Evolutionary conservation across 2,888 invertebrate species (phyloP).

Genomic region (Drosophila rellima): DNA sequence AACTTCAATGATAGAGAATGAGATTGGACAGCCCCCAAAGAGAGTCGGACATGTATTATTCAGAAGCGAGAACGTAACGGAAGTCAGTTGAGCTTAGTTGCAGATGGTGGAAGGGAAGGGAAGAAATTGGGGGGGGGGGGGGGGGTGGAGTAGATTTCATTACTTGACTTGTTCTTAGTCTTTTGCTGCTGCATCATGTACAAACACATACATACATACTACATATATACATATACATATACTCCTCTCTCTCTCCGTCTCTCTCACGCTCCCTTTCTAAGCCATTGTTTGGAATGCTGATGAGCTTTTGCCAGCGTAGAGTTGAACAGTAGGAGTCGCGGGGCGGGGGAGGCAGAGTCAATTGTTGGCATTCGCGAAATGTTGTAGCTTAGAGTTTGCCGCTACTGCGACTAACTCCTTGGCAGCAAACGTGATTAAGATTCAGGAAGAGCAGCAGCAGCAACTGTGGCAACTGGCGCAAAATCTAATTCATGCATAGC

Average conservation of each 20-base stretch:
- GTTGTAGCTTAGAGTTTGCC: slow-evolving; percentile 28
- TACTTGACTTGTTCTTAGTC: slow-evolving; percentile 42
- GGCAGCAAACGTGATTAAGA: slow-evolving; percentile 63
- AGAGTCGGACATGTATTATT: slow-evolving; percentile 19
- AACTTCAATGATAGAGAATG: neutral
- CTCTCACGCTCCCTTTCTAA: neutral
- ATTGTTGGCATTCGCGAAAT: slow-evolving; percentile 55
- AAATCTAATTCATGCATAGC: slow-evolving; percentile 66
- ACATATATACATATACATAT: slow-evolving; percentile 28
- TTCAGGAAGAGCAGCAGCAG: slow-evolving; percentile 38
- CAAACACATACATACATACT: slow-evolving; percentile 32
- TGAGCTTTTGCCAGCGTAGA: slow-evolving; percentile 48
- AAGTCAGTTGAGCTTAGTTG: slow-evolving; percentile 13
- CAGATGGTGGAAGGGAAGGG: neutral
- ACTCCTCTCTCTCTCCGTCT: neutral
- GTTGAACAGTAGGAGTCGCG: no score
- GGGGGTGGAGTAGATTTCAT: slow-evolving; percentile 40
- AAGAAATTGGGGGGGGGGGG: no score
- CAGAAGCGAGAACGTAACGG: slow-evolving; percentile 10
- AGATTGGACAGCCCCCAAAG: neutral
- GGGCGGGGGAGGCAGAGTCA: slow-evolving; percentile 3
- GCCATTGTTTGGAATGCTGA: slow-evolving; percentile 46
- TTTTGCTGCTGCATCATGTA: slow-evolving; percentile 33
- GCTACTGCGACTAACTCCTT: slow-evolving; percentile 52
- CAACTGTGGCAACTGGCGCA: slow-evolving; percentile 36